Evolutionary conservation across 2,888 invertebrate species (phyloP), one percentile per base, ranked within the genome.

Genomic region (Hedychridium roseum): DNA sequence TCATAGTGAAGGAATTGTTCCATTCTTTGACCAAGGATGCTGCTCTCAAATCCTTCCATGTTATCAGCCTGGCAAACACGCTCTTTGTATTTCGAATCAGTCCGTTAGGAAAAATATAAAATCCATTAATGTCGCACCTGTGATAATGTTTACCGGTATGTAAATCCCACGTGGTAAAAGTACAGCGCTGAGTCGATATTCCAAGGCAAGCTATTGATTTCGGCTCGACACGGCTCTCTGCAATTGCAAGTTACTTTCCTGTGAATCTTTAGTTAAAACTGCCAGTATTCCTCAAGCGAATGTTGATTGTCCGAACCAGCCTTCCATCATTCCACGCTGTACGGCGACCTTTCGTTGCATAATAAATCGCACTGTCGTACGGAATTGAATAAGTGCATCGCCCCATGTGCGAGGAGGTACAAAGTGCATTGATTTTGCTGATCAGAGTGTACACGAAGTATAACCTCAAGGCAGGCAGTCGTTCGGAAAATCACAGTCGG

Each of bases 21-120:
- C 91, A 92, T 63, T 85, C 81, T 50, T 87, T 84, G 0, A 92
- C 92, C 45, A 91, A 78, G 28, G 82, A 79, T 66, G 88, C 86
- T 14, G 91, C 90, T 43, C 95, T 83, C 51, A 90, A 73, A 77
- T 96, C 96, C 74, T 94, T 93, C 96, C 96, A 96, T 12, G 92
- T 91, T 60, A 94, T 89, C 62, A 95, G 90, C 64, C 76, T 76
- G 39, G n/a, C n/a, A n/a, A n/a, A n/a, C n/a, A n/a, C n/a, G n/a
- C n/a, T n/a, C n/a, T n/a, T n/a, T n/a, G 9, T 9, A 6, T 6
- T 23, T 6, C 23, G 9, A 23, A 23, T 23, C 9, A 9, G 5
- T 23, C 23, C 9, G 23, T 23, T 9, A 23, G 23, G 23, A 23
- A 9, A 23, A 23, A 23, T 23, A 6, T 23, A 23, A 6, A 6